Evolutionary conservation across 2,888 invertebrate species (phyloP).

Genomic region (Synergus gifuensis): DNA sequence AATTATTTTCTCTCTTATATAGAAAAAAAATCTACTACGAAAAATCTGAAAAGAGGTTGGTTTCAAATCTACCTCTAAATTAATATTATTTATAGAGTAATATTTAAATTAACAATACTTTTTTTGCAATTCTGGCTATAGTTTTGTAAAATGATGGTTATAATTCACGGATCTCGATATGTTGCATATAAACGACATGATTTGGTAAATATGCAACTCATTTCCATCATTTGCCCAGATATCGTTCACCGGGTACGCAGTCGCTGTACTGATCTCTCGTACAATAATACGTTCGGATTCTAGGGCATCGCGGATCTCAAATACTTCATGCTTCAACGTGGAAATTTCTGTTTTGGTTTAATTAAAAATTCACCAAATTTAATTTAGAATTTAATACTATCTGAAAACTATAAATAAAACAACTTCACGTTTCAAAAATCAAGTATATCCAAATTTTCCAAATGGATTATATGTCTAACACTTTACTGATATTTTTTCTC

Average conservation of each 20-base stretch:
- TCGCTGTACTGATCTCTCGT: slow-evolving; percentile 36
- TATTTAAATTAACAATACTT: background rate
- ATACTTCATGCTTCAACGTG: background rate
- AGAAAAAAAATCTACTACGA: too few relatives aligned
- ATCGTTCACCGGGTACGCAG: slow-evolving; percentile 30
- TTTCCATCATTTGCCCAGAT: slow-evolving; percentile 32
- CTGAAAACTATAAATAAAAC: too few relatives aligned
- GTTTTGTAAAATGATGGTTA: slow-evolving; percentile 3
- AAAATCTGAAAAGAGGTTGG: too few relatives aligned
- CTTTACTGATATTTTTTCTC: too few relatives aligned
- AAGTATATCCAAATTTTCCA: too few relatives aligned
- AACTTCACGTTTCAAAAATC: background rate
- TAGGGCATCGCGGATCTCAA: slow-evolving; percentile 30
- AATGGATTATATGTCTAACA: too few relatives aligned
- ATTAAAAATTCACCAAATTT: background rate
- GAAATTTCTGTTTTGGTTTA: slow-evolving; percentile 4
- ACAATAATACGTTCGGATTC: slow-evolving; percentile 35
- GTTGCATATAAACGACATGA: slow-evolving; percentile 39
- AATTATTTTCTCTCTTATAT: too few relatives aligned
- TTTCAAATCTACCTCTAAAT: too few relatives aligned
- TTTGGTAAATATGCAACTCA: slow-evolving; percentile 33
- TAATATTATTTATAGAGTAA: background rate
- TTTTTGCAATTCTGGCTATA: slow-evolving; percentile 18
- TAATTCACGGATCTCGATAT: slow-evolving; percentile 22
- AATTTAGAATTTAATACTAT: too few relatives aligned